These are phyloP conservation scores for Cygnus olor DNA, from an alignment of 2,797 vertebrate genomes.

Conservation along the genomic window DNA sequence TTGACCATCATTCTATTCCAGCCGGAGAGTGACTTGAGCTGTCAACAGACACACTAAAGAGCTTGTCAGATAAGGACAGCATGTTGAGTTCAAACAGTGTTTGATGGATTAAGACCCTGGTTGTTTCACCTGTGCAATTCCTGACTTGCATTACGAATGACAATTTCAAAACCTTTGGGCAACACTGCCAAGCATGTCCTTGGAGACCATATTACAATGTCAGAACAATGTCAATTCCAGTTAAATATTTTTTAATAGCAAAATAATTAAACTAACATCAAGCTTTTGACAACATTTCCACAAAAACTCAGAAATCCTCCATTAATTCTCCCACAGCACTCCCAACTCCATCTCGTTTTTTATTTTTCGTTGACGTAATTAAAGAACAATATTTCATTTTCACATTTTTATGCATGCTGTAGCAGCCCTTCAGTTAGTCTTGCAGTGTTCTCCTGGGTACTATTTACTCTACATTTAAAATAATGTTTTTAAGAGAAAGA, in stretches of 20 bases:
- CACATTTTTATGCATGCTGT: not conserved
- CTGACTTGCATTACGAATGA: slow-evolving; percentile 39
- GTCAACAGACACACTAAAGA: slow-evolving; percentile 37
- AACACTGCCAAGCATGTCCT: not conserved
- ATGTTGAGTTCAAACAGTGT: slow-evolving; percentile 1
- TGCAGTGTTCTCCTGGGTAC: not conserved
- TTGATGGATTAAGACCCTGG: slow-evolving; percentile 54
- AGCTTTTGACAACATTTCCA: slow-evolving; percentile 24
- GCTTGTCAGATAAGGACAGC: slow-evolving; percentile 47
- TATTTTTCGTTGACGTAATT: not conserved
- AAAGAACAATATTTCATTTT: not conserved
- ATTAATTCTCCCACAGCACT: not conserved
- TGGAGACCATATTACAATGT: slow-evolving; percentile 51
- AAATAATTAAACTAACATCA: slow-evolving; percentile 47
- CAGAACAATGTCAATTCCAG: slow-evolving; percentile 55
- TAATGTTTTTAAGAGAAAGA: not conserved
- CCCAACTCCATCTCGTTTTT: not conserved
- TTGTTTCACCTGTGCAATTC: slow-evolving; percentile 55
- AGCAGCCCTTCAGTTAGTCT: not conserved
- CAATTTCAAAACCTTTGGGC: slow-evolving; percentile 54
- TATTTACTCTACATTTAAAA: slow-evolving; percentile 18
- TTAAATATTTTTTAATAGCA: slow-evolving; percentile 29
- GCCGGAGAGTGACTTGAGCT: slow-evolving; percentile 14
- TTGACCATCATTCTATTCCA: slow-evolving; percentile 2
- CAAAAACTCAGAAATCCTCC: not conserved